Base-by-base conservation (phyloP, 2,888 invertebrate species). In the Melanostoma mellinum region DNA sequence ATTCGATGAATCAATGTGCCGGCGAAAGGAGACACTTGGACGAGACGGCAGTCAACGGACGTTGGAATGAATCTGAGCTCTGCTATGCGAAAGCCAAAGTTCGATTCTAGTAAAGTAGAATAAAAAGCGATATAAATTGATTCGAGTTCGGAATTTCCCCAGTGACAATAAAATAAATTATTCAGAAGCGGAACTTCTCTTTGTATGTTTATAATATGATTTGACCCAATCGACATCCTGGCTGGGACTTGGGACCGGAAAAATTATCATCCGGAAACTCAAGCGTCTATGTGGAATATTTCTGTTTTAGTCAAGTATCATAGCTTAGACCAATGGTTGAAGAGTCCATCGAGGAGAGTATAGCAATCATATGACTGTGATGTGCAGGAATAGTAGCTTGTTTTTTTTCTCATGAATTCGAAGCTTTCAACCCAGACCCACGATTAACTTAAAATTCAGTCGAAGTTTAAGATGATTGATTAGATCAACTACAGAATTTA, bases 101-200 rank as follows among this genome's bases (percentile, higher is more conserved):
- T 82, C 73, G 63, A 78, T 73, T 33, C 61, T 50, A 67, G 50
- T 38, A 73, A 82, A 77, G 68, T 77, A 68, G 82, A 82, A 73
- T 82, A 63, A 63, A 78, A 82, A 82, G 35, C 78, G 72, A 78
- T 82, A 82, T 82, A 82, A 82, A 82, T 82, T 82, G 82, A 78
- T 82, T 82, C 53, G 63, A 82, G 67, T 82, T 77, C 53, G 72
- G 63, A 78, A 82, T 82, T 77, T 82, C 82, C 82, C 82, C 55
- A 72, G 82, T 78, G 77, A 63, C 78, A 82, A 78, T 82, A 82
- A 82, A 82, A 82, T 82, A 82, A 82, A 82, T 73, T 82, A 82
- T 82, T 82, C 78, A 78, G 67, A 61, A 82, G 67, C 55, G 60
- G 55, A 53, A 72, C 67, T 81, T 67, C 60, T 67, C 50, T 72